Base-by-base conservation (phyloP, 2,888 invertebrate genomes). In the Macrosoma leucophasiata region DNA sequence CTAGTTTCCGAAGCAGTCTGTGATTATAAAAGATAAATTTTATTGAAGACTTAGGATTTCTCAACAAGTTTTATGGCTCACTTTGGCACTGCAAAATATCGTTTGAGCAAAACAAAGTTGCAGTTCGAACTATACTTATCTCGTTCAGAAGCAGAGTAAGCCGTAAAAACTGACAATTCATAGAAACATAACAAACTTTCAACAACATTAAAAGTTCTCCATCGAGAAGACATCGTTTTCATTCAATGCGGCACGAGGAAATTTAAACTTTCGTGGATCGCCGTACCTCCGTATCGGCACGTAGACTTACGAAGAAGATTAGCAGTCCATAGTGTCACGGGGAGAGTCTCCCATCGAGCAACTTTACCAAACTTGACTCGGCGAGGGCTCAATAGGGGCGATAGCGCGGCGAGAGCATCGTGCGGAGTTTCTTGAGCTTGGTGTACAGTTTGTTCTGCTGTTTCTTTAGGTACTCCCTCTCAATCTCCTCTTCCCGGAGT, bases 361-460 rank as follows among this genome's bases (percentile, higher is more conserved):
- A 51, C 45, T 50, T 62, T 49, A 67, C 73, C 70, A 59, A 43
- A 50, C 42, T n/a, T n/a, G 40, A 40, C 48, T 36, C 33, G 36
- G 41, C 41, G 40, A 36, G 43, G 46, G 63, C 66, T 81, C 79
- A 79, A 58, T 77, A 75, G 52, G 73, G 58, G 40, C 73, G 74
- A 54, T 72, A 73, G 42, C 78, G 78, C 43, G 82, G 67, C 32
- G 88, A 84, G 34, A 86, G 62, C 58, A 67, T 70, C 49, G 86
- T 79, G 50, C 91, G 84, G 22, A 90, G 76, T 54, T 86, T 84
- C 51, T 88, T 87, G 46, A 91, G 77, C 54, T 88, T 86, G 33
- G 87, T 82, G 41, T 89, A 70, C 39, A 92, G 85, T 50, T 87
- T 86, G 54, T 85, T 86, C 65, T 93, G 90, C 50, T 87, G 79